phyloP scores from a whole-genome alignment of 2,113 vertebrate genomes.

The Jacana jacana region DNA sequence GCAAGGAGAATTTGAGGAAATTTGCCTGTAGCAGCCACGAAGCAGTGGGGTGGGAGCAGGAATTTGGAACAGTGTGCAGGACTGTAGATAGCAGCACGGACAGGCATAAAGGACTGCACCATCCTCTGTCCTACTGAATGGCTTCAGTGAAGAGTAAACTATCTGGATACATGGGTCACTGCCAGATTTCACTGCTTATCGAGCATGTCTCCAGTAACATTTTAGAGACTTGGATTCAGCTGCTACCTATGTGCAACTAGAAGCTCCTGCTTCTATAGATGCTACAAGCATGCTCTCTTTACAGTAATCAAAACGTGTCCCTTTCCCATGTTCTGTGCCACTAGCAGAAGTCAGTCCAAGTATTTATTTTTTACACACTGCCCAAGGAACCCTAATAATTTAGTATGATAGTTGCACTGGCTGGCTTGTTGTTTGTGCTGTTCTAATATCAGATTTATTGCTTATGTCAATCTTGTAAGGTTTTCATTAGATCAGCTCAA shows the following conservation, averaged over 20 bases:
- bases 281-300: background rate
- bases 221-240: background rate
- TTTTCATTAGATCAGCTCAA: background rate
- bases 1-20: background rate
- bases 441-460: background rate
- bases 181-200: background rate
- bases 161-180: background rate
- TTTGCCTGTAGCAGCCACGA: background rate
- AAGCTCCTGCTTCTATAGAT: background rate
- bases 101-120: background rate
- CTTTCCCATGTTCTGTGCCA: background rate
- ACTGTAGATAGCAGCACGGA: background rate
- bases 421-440: background rate
- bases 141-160: background rate
- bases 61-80: background rate
- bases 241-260: background rate
- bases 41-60: rapidly evolving
- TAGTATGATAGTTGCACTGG: background rate
- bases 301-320: background rate
- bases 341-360: background rate
- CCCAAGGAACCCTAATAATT: background rate
- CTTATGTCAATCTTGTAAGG: background rate
- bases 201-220: background rate
- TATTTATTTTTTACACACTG: background rate
- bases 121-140: background rate